These are phyloP conservation scores for Epinotia brunnichana DNA, from an alignment of 2,888 invertebrate species.

Conservation along the genomic window DNA sequence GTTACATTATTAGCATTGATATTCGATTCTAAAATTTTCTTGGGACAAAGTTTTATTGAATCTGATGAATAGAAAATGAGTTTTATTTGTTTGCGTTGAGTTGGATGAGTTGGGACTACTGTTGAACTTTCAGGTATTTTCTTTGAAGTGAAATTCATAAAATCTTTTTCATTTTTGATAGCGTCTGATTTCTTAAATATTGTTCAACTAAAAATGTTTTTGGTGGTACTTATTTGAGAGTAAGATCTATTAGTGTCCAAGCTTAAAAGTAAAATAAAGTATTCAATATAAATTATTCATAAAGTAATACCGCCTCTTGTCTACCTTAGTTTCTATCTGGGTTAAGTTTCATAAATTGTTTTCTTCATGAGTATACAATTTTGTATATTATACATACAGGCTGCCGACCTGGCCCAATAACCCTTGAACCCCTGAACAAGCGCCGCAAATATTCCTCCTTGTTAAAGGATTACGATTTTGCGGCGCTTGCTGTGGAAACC, in stretches of 20 bases:
- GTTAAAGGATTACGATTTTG: no score
- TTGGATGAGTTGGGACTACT: conserved; percentile 4
- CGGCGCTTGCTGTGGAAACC: no score
- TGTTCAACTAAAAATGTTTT: neutral
- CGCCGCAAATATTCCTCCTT: no score
- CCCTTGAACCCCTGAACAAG: no score
- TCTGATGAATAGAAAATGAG: conserved; percentile 31
- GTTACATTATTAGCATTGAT: conserved; percentile 4
- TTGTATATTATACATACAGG: no score
- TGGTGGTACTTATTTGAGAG: neutral
- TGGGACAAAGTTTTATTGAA: conserved; percentile 33
- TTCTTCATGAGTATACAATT: no score
- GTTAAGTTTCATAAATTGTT: no score
- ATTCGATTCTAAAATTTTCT: conserved; percentile 23
- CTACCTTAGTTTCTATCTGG: no score
- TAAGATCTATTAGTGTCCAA: neutral
- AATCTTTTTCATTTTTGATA: neutral
- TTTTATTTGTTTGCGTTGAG: conserved; percentile 33
- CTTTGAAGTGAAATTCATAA: neutral
- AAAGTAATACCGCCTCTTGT: no score
- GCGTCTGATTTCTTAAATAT: neutral
- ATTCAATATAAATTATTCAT: no score
- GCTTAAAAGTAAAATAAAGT: no score
- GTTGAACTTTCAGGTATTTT: conserved; percentile 11
- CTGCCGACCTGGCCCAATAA: no score